A percentile compares a stretch with the other conserved stretches of the same genome.
Evolutionary conservation across 2,113 vertebrate genomes (phyloP).

Genomic region (Eudyptes chrysolophus): DNA sequence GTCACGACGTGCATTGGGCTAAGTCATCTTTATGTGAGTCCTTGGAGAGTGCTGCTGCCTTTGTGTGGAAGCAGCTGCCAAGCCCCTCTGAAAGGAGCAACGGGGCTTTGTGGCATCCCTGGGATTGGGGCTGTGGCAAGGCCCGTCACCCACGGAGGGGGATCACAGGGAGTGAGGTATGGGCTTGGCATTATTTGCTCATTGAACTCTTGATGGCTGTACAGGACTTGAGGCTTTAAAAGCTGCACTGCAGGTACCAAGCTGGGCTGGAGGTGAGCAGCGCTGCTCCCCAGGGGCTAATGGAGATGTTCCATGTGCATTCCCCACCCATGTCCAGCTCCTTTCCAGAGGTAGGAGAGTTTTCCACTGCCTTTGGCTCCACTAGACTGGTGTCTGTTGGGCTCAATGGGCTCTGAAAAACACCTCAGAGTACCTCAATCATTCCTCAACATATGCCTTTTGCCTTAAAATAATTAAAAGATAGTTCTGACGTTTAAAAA

Average conservation of each 20-base stretch:
- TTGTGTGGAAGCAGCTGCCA: background rate
- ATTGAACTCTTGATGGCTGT: background rate
- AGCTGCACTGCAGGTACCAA: background rate
- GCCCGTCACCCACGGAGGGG: fast-evolving
- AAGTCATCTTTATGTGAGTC: background rate
- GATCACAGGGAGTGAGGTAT: fast-evolving
- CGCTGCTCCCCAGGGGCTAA: background rate
- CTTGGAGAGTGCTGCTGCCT: background rate
- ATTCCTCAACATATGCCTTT: background rate
- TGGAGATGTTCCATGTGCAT: background rate
- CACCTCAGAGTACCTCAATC: background rate
- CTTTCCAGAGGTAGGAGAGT: background rate
- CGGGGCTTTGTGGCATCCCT: background rate
- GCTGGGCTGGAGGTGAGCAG: background rate
- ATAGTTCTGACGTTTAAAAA: background rate
- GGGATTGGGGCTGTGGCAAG: background rate
- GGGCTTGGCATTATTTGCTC: background rate
- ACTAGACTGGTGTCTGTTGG: background rate
- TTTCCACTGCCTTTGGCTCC: background rate
- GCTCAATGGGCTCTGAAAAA: background rate
- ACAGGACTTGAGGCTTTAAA: background rate
- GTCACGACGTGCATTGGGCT: fast-evolving
- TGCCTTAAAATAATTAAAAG: no score
- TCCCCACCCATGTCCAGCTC: background rate
- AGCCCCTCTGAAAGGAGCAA: background rate